phyloP scores from a whole-genome alignment of 2,113 vertebrate species.

The Dasypus novemcinctus region DNA sequence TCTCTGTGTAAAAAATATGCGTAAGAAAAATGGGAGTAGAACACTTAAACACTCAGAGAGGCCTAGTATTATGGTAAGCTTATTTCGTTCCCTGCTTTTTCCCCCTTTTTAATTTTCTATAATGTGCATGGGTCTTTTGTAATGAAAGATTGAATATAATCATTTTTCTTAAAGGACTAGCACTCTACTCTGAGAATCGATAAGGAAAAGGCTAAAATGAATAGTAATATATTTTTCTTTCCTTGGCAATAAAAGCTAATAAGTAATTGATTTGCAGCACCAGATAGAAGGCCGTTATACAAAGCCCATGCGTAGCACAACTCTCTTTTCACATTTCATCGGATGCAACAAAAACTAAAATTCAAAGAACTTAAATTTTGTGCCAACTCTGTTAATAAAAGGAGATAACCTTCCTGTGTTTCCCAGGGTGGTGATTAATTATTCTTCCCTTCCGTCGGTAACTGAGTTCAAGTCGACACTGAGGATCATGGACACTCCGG shows the following conservation, averaged over 20 bases:
- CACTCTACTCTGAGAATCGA: not conserved
- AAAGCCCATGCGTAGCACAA: not conserved
- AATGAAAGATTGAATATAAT: slow-evolving; percentile 44
- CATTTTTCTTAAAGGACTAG: slow-evolving; percentile 46
- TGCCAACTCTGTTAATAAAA: slow-evolving; percentile 53
- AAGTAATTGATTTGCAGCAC: slow-evolving; percentile 54
- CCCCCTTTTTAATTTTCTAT: slow-evolving; percentile 40
- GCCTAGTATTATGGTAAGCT: not conserved
- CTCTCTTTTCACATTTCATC: not conserved
- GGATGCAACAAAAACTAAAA: slow-evolving; percentile 32
- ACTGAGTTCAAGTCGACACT: not conserved
- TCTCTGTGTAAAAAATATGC: not conserved
- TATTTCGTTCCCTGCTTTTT: not conserved
- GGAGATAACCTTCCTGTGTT: slow-evolving; percentile 15
- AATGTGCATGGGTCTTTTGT: slow-evolving; percentile 16
- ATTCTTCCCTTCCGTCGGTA: not conserved
- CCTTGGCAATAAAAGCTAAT: slow-evolving; percentile 57
- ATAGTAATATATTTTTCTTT: slow-evolving; percentile 50
- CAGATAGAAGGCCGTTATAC: slow-evolving; percentile 28
- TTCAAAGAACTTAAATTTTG: slow-evolving; percentile 34
- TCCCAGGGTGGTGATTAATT: slow-evolving; percentile 30
- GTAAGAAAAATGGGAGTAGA: not conserved
- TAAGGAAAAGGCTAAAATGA: slow-evolving; percentile 59
- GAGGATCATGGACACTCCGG: not conserved
- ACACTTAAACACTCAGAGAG: not conserved